These are phyloP conservation scores for Glossosoma conforme DNA, from an alignment of 1,140 invertebrate species.

Conservation along the genomic window DNA sequence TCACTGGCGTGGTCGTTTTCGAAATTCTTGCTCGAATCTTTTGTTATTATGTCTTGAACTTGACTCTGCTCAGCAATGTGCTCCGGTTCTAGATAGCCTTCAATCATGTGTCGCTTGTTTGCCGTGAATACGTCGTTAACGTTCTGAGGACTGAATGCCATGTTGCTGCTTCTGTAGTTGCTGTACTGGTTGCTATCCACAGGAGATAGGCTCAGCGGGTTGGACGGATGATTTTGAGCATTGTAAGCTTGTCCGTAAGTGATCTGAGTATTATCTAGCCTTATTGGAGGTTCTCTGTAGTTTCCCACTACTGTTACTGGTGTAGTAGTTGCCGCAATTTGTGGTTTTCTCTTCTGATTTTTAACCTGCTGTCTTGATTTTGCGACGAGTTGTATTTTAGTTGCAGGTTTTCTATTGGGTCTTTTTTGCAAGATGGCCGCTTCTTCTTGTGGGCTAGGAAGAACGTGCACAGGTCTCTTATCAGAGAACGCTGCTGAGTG, in stretches of 20 bases:
- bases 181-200: constrained; percentile 39
- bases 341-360: constrained; percentile 32
- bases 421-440: constrained; percentile 33
- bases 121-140: constrained; percentile 44
- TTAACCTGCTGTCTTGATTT: constrained; percentile 33
- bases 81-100: constrained; percentile 16
- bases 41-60: constrained; percentile 15
- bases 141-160: constrained; percentile 50
- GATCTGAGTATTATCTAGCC: constrained; percentile 38
- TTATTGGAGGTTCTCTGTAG: constrained; percentile 45
- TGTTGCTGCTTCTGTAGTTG: constrained; percentile 48
- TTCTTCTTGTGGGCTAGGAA: constrained; percentile 33
- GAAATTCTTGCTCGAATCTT: neutral
- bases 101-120: constrained; percentile 19
- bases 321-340: constrained; percentile 30
- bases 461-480: constrained; percentile 21
- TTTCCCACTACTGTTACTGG: constrained; percentile 41
- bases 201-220: constrained; percentile 34
- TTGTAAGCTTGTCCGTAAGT: constrained; percentile 29
- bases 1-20: constrained; percentile 13
- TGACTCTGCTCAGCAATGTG: constrained; percentile 10
- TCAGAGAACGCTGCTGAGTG: constrained; percentile 32
- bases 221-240: constrained; percentile 20
- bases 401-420: constrained; percentile 16
- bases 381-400: constrained; percentile 8